A percentile compares a stretch with the other conserved stretches of the same genome.
phyloP scores from a whole-genome alignment of 2,888 invertebrate genomes.

The Pyralis farinalis region DNA sequence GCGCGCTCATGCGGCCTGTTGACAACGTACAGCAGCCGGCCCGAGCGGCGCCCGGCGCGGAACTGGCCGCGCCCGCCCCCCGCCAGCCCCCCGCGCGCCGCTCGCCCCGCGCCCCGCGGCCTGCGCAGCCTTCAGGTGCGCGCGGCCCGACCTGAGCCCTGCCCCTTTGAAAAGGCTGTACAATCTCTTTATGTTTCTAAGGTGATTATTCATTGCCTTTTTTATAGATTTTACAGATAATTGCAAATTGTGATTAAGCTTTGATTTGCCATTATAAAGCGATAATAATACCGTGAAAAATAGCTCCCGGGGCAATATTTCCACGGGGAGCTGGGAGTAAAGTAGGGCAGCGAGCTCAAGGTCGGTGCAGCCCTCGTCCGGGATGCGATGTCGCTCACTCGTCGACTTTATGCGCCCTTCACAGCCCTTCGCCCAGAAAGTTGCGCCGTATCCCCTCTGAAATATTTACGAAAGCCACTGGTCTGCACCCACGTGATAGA shows the following conservation, averaged over 20 bases:
- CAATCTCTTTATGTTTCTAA: slow-evolving; percentile 19
- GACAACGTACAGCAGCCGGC: slow-evolving; percentile 58
- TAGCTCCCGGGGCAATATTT: neutral
- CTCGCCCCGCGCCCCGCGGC: slow-evolving; percentile 37
- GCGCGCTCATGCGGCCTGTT: slow-evolving; percentile 70
- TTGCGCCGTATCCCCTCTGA: slow-evolving; percentile 30
- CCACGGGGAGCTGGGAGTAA: slow-evolving; percentile 31
- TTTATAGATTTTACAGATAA: slow-evolving; percentile 8
- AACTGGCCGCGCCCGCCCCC: slow-evolving; percentile 56
- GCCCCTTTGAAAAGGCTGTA: slow-evolving; percentile 29
- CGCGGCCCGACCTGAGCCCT: slow-evolving; percentile 40
- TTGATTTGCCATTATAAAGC: neutral
- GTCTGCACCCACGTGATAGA: slow-evolving; percentile 25
- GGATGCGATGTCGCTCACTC: slow-evolving; percentile 30
- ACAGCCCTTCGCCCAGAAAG: slow-evolving; percentile 31
- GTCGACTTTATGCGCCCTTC: slow-evolving; percentile 47
- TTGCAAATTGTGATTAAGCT: slow-evolving; percentile 6
- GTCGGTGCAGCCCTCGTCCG: slow-evolving; percentile 53
- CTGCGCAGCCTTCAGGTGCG: slow-evolving; percentile 59
- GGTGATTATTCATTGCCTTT: slow-evolving; percentile 16
- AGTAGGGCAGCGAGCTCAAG: slow-evolving; percentile 55
- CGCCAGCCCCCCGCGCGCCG: slow-evolving; percentile 28
- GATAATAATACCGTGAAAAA: neutral
- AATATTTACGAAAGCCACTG: slow-evolving; percentile 28
- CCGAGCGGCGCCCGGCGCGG: slow-evolving; percentile 72